Evolutionary conservation across 1,140 invertebrate species (phyloP), one percentile per base, ranked within the genome.

Genomic region (Procambarus clarkii): DNA sequence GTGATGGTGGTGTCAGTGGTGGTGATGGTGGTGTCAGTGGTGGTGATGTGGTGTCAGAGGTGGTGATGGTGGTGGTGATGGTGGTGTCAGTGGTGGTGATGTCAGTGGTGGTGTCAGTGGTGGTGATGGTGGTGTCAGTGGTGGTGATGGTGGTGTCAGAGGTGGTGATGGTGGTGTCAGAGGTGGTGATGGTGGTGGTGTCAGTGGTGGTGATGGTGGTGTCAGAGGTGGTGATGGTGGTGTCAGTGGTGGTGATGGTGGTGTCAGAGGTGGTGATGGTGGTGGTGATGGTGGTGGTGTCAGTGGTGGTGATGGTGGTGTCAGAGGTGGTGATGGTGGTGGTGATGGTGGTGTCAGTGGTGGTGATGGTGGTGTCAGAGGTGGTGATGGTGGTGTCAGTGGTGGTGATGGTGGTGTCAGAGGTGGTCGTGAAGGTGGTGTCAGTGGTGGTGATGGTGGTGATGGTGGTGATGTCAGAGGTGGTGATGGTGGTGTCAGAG

Each of bases 111-210:
- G n/a, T n/a, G n/a, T n/a, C n/a, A n/a, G n/a, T n/a, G n/a, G n/a
- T n/a, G n/a, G n/a, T n/a, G n/a, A n/a, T n/a, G n/a, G n/a, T n/a
- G n/a, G n/a, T n/a, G n/a, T n/a, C 18, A 18, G 60, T 69, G 60
- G 60, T 69, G 21, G 60, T 21, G 60, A 9, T n/a, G 18, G 80
- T 82, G 54, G 50, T 82, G 21, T 50, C 21, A 50, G 80, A 60
- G 50, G 80, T 82, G 80, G 80, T 54, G 45, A 34, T 54, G 80
- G 21, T 82, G 50, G 80, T 60, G 50, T 50, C 60, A n/a, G 21
- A 21, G 80, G 50, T 82, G 80, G 34, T 60, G 50, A n/a, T 82
- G 13, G 2, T 48, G 21, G 45, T 7, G 18, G 18, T 48, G n/a
- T 18, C 34, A 8, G 21, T 24, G 21, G 77, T 46, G 44, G 45